Percentiles rank a stretch among this genome's conserved stretches.
Conservation (phyloP, 1,140 invertebrate species). For the Periplaneta americana region DNA sequence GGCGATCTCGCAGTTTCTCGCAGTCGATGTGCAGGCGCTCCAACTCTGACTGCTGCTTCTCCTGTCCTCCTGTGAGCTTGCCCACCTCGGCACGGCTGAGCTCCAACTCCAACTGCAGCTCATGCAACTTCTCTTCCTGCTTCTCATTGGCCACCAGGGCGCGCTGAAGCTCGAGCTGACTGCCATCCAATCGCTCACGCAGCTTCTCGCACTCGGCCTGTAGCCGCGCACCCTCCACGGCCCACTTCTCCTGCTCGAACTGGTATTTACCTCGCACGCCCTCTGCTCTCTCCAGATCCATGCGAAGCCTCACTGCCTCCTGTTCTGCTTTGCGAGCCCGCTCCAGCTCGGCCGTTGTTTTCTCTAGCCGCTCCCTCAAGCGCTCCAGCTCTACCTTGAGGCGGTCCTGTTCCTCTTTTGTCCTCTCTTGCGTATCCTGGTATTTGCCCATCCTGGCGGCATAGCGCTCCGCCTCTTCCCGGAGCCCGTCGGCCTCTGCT, state of each 20-base stretch:
- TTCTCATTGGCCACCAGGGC: slow-evolving; percentile 56
- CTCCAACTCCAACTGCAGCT: slow-evolving; percentile 72
- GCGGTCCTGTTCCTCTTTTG: slow-evolving; percentile 73
- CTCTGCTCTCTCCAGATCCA: slow-evolving; percentile 69
- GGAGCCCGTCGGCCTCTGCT: slow-evolving; percentile 60
- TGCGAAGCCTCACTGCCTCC: slow-evolving; percentile 57
- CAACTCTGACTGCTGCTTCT: slow-evolving; percentile 69
- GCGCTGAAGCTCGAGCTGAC: slow-evolving; percentile 69
- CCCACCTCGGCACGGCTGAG: slow-evolving; percentile 68
- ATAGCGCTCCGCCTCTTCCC: slow-evolving; percentile 63
- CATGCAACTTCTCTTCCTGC: slow-evolving; percentile 47
- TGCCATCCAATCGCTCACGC: slow-evolving; percentile 64
- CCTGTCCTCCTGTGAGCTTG: slow-evolving; percentile 62
- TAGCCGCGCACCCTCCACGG: slow-evolving; percentile 46
- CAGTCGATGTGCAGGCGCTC: slow-evolving; percentile 78
- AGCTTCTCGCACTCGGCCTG: slow-evolving; percentile 63
- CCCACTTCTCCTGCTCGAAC: slow-evolving; percentile 79
- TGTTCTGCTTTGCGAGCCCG: slow-evolving; percentile 60
- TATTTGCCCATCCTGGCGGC: slow-evolving; percentile 70
- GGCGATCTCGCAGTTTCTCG: slow-evolving; percentile 76
- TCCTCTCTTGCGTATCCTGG: slow-evolving; percentile 64
- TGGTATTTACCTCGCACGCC: slow-evolving; percentile 79
- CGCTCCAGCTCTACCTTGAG: slow-evolving; percentile 78
- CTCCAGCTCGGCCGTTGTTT: slow-evolving; percentile 70
- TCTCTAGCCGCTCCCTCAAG: slow-evolving; percentile 75